Percentiles rank a stretch among this genome's conserved stretches.
Conservation (phyloP, 1,140 invertebrate species). For the Sesamia nonagrioides region DNA sequence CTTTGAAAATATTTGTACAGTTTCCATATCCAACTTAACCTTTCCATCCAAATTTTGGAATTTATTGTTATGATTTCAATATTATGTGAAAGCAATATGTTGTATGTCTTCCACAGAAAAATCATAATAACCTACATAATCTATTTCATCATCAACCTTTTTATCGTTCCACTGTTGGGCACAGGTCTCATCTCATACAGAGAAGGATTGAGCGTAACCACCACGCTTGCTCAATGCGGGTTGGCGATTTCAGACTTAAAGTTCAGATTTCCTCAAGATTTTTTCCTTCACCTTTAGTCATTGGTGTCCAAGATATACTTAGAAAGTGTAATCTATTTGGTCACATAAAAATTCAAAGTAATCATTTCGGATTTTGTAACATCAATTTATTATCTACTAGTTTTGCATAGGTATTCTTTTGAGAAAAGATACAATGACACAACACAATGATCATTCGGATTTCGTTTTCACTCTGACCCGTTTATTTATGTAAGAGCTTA, state of each 20-base stretch:
- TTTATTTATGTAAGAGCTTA: slow-evolving; percentile 32
- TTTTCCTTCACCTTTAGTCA: too few relatives aligned
- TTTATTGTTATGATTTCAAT: background rate
- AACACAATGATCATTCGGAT: slow-evolving; percentile 23
- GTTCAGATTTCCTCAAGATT: too few relatives aligned
- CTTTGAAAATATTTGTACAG: slow-evolving; percentile 1
- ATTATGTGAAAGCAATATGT: background rate
- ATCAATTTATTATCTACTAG: background rate
- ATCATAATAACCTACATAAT: slow-evolving; percentile 3
- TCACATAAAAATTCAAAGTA: too few relatives aligned
- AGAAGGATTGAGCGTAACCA: too few relatives aligned
- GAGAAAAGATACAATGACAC: slow-evolving; percentile 5
- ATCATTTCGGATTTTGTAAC: background rate
- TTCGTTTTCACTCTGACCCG: slow-evolving; percentile 40
- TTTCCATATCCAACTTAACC: background rate
- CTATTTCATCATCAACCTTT: too few relatives aligned
- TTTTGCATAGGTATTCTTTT: background rate
- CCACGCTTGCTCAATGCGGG: too few relatives aligned
- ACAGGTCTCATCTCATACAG: too few relatives aligned
- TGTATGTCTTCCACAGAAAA: background rate
- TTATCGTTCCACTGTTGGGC: too few relatives aligned
- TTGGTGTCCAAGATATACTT: too few relatives aligned
- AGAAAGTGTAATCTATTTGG: too few relatives aligned
- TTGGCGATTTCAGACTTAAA: too few relatives aligned
- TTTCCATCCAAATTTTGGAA: too few relatives aligned